phyloP scores from a whole-genome alignment of 2,113 vertebrate genomes.

The Donacobius atricapilla region DNA sequence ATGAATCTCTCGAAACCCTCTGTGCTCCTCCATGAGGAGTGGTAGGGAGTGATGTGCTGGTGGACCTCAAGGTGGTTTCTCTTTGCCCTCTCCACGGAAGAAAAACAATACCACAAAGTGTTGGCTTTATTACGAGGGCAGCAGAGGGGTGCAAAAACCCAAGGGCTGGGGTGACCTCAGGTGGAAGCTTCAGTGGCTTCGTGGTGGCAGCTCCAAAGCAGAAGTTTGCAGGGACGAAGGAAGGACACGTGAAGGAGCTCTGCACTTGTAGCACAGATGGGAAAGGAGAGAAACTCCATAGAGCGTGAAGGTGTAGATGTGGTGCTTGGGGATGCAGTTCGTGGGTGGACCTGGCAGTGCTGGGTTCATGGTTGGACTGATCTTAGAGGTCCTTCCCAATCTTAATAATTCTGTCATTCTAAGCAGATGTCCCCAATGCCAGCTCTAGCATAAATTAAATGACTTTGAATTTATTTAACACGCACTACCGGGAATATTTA shows the following conservation, averaged over 20 bases:
- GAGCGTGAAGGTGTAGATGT: neutral
- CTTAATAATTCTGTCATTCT: neutral
- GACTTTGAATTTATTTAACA: neutral
- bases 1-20: neutral
- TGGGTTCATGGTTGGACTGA: neutral
- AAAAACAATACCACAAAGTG: neutral
- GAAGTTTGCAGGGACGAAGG: neutral
- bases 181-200: neutral
- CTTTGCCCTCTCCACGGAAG: neutral
- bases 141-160: neutral
- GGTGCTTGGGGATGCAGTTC: neutral
- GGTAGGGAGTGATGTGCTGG: neutral
- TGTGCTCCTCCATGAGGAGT: rapidly evolving
- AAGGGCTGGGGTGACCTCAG: rapidly evolving
- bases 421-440: neutral
- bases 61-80: neutral
- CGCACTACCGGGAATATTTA: neutral
- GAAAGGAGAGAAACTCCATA: neutral
- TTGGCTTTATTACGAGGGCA: neutral
- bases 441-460: neutral
- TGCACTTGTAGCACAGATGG: rapidly evolving
- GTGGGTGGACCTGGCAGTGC: neutral
- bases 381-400: neutral
- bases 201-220: neutral
- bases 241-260: neutral